A percentile compares a stretch with the other conserved stretches of the same genome.
Evolutionary conservation across 2,888 invertebrate species (phyloP).

Genomic region (Gnatocerus cornutus): DNA sequence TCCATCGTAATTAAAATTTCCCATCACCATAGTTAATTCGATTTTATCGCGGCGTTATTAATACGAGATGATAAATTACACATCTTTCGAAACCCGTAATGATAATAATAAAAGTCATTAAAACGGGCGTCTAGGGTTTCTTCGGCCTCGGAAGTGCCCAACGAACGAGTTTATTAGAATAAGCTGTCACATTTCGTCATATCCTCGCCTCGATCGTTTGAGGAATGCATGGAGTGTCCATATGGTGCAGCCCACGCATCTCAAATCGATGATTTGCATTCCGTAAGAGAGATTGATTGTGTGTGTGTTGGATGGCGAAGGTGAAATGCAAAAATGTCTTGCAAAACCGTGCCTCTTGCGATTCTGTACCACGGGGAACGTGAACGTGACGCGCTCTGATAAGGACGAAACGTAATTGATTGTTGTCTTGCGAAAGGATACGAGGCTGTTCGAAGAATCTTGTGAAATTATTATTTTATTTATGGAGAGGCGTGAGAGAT

Average conservation of each 20-base stretch:
- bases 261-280: constrained; percentile 49
- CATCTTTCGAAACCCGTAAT: constrained; percentile 31
- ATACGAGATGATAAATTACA: constrained; percentile 31
- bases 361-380: constrained; percentile 20
- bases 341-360: constrained; percentile 35
- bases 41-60: constrained; percentile 44
- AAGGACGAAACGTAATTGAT: constrained; percentile 29
- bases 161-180: constrained; percentile 44
- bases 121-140: constrained; percentile 25
- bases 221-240: constrained; percentile 49
- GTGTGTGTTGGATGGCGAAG: constrained; percentile 43
- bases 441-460: background rate
- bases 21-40: constrained; percentile 29
- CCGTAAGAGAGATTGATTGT: constrained; percentile 43
- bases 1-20: constrained; percentile 43
- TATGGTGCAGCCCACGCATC: constrained; percentile 48
- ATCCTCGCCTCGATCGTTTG: constrained; percentile 46
- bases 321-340: constrained; percentile 44
- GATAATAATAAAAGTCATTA: constrained; percentile 43
- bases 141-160: constrained; percentile 6
- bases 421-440: constrained; percentile 26
- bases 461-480: constrained; percentile 26
- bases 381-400: constrained; percentile 37
- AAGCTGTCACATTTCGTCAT: constrained; percentile 51
- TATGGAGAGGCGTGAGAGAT: constrained; percentile 13